Percentiles rank a stretch among this genome's conserved stretches.
These are phyloP conservation scores for Drosophila sp. DNA, from an alignment of 1,140 invertebrate species.

Conservation along the genomic window DNA sequence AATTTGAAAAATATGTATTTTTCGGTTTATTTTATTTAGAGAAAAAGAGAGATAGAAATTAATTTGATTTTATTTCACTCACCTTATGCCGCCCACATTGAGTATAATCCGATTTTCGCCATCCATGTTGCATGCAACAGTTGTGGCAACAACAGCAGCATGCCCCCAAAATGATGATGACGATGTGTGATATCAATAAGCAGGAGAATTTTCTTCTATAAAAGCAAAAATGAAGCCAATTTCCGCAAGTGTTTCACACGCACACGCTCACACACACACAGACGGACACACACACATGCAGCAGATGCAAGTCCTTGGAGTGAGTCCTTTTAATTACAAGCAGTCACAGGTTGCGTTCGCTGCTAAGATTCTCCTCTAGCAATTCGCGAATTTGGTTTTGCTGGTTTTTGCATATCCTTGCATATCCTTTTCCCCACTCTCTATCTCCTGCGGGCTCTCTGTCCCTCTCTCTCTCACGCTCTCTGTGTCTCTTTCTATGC, in stretches of 20 bases:
- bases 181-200: conserved; percentile 29
- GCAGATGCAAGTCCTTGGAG: conserved; percentile 8
- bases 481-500: background rate
- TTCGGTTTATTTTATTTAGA: background rate
- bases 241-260: background rate
- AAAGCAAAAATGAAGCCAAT: conserved; percentile 2
- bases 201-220: conserved; percentile 9
- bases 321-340: conserved; percentile 10
- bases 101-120: conserved; percentile 97
- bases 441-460: conserved; percentile 6
- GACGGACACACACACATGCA: background rate
- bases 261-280: background rate
- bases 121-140: conserved; percentile 87
- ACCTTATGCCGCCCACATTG: conserved; percentile 96
- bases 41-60: background rate
- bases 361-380: conserved; percentile 43
- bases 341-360: conserved; percentile 14
- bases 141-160: conserved; percentile 71
- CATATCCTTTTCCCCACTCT: conserved; percentile 21
- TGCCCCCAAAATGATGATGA: conserved; percentile 61
- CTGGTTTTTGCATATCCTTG: conserved; percentile 38
- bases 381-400: conserved; percentile 43
- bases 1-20: background rate
- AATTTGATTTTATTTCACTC: conserved; percentile 33
- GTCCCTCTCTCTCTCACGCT: conserved; percentile 23